These are phyloP conservation scores for Gavia stellata DNA, from an alignment of 2,113 vertebrate species.

Conservation along the genomic window DNA sequence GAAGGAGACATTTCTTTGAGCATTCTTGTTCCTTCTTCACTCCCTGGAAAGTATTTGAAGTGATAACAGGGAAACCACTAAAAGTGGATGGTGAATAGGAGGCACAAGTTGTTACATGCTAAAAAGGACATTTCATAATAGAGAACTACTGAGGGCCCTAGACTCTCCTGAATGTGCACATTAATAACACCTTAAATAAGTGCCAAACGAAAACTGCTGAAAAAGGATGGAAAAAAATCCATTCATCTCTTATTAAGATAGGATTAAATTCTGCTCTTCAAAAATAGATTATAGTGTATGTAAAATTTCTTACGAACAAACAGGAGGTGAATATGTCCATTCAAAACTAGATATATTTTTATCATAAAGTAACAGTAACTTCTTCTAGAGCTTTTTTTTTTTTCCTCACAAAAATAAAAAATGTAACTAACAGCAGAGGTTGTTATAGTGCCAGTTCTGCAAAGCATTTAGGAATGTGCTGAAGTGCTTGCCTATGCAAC, in stretches of 20 bases:
- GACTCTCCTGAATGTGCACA: neutral
- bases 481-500: slow-evolving; percentile 37
- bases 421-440: slow-evolving; percentile 23
- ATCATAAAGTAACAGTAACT: neutral
- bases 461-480: slow-evolving; percentile 53
- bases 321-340: neutral
- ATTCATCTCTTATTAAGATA: slow-evolving; percentile 19
- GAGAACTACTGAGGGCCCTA: slow-evolving; percentile 1
- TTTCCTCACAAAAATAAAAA: slow-evolving; percentile 22
- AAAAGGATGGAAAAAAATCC: slow-evolving; percentile 5
- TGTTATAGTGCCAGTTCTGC: slow-evolving; percentile 20
- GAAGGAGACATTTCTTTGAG: neutral
- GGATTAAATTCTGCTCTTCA: slow-evolving; percentile 35
- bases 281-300: neutral
- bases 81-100: neutral
- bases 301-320: neutral
- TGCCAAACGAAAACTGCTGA: slow-evolving; percentile 25
- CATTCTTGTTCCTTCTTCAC: neutral
- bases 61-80: slow-evolving; percentile 2
- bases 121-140: slow-evolving; percentile 11
- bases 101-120: neutral
- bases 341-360: slow-evolving; percentile 5
- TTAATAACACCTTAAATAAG: slow-evolving; percentile 39
- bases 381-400: neutral
- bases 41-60: slow-evolving; percentile 6